Conservation (phyloP, 2,113 vertebrate species). For the Psephotus haematonotus region DNA sequence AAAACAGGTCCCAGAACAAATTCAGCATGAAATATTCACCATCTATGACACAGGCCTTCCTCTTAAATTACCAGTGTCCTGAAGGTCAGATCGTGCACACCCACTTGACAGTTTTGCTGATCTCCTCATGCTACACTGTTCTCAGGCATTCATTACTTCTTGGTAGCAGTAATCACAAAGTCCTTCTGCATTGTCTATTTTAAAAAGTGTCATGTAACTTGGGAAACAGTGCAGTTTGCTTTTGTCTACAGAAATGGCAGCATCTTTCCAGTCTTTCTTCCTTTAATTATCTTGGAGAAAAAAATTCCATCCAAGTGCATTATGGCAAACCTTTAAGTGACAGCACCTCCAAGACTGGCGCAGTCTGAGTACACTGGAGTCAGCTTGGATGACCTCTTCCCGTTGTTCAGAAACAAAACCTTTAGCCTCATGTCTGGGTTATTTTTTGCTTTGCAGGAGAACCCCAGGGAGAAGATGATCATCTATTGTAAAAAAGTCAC, state of each 20-base stretch:
- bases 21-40: background rate
- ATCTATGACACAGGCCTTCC: background rate
- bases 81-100: background rate
- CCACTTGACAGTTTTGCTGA: background rate
- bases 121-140: background rate
- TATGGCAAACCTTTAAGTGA: background rate
- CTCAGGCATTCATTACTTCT: rapidly evolving
- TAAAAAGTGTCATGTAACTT: background rate
- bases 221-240: background rate
- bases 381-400: background rate
- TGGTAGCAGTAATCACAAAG: background rate
- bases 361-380: background rate
- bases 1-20: background rate
- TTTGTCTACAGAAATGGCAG: background rate
- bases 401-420: background rate
- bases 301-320: background rate
- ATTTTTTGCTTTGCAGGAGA: background rate
- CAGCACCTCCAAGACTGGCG: background rate
- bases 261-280: background rate
- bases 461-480: background rate
- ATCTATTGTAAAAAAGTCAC: background rate
- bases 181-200: background rate
- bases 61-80: background rate
- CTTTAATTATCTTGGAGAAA: background rate
- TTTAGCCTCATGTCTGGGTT: background rate